A percentile compares a stretch with the other conserved stretches of the same genome.
Evolutionary conservation across 2,888 invertebrate genomes (phyloP).

Genomic region (Crocallis elinguaria): DNA sequence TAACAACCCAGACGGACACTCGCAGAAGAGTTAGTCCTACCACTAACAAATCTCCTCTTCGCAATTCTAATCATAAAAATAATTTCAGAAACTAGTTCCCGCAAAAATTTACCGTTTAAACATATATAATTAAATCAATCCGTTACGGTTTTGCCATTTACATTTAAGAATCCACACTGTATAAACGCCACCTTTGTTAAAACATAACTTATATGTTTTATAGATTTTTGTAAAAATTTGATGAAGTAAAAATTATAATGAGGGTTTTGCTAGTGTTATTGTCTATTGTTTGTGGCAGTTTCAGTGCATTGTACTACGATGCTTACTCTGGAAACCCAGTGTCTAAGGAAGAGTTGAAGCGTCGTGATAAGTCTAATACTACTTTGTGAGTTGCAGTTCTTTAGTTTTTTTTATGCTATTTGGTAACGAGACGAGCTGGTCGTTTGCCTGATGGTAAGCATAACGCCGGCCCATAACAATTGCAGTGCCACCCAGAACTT

Average conservation of each 20-base stretch:
- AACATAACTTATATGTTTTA: background rate
- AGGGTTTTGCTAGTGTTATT: slow-evolving; percentile 36
- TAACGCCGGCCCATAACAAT: too few relatives aligned
- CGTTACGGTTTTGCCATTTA: slow-evolving; percentile 1
- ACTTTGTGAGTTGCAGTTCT: slow-evolving; percentile 57
- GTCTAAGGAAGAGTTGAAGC: slow-evolving; percentile 49
- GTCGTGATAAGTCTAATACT: slow-evolving; percentile 53
- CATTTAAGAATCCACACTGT: background rate
- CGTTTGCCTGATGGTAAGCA: too few relatives aligned
- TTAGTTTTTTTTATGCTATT: background rate
- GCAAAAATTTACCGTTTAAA: slow-evolving; percentile 1
- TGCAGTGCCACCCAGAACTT: too few relatives aligned
- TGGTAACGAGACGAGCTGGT: too few relatives aligned
- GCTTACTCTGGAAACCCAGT: slow-evolving; percentile 53
- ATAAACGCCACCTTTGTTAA: background rate
- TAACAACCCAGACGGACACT: too few relatives aligned
- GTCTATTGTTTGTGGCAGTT: slow-evolving; percentile 31
- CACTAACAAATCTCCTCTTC: too few relatives aligned
- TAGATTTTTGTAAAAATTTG: background rate
- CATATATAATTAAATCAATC: background rate
- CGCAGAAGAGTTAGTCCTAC: too few relatives aligned
- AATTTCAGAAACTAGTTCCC: background rate
- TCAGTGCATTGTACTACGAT: slow-evolving; percentile 49
- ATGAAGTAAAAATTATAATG: slow-evolving; percentile 32
- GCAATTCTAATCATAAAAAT: too few relatives aligned